Conservation (phyloP, 2,113 vertebrate species). For the Cottus gobio region DNA sequence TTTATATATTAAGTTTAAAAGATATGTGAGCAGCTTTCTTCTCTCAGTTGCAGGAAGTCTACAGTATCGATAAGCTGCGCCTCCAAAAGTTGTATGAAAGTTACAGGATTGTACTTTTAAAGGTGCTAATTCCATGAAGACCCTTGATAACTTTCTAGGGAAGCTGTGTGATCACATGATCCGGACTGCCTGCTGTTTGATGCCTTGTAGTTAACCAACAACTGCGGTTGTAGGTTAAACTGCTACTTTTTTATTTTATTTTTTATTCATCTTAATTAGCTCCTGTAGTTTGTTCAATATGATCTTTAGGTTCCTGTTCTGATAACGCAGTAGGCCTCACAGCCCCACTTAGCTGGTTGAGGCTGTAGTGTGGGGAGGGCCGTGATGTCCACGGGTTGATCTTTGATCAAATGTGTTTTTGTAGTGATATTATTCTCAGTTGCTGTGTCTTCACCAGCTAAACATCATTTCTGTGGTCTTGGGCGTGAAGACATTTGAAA, state of each 20-base stretch:
- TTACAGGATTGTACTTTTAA: neutral
- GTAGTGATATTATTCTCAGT: neutral
- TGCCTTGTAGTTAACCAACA: neutral
- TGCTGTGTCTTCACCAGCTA: neutral
- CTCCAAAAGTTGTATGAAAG: neutral
- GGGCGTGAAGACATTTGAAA: neutral
- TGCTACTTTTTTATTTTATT: no score
- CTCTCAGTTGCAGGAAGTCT: neutral
- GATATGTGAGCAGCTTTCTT: neutral
- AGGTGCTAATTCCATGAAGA: neutral
- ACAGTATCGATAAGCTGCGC: neutral
- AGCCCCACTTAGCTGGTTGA: slow-evolving; percentile 1
- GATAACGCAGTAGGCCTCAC: neutral
- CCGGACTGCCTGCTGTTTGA: neutral
- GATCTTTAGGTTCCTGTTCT: neutral
- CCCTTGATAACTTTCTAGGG: neutral
- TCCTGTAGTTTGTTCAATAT: no score
- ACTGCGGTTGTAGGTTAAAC: neutral
- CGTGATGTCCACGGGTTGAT: no score
- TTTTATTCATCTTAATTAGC: no score
- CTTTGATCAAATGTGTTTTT: no score
- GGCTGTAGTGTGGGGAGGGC: neutral
- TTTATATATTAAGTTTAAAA: neutral
- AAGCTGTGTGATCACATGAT: neutral
- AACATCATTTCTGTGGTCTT: neutral